phyloP scores from a whole-genome alignment of 2,888 invertebrate species.

The Deilephila elpenor region DNA sequence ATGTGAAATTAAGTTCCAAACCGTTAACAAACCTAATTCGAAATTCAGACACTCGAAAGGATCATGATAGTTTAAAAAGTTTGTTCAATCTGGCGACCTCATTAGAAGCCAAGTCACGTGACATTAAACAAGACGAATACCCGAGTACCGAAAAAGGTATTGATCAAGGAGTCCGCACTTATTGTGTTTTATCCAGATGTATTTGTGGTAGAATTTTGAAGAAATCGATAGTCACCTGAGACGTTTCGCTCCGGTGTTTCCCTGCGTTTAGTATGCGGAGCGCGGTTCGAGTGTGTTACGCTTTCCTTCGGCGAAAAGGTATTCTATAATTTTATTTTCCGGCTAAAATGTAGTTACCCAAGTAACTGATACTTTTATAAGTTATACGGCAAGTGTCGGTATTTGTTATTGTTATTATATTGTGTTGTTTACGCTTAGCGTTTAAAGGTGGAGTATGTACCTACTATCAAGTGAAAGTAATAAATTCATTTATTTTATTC shows the following conservation, averaged over 20 bases:
- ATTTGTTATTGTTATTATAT: constrained; percentile 56
- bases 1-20: neutral
- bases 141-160: constrained; percentile 17
- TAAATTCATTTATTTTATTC: too few relatives aligned
- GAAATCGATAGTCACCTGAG: constrained; percentile 67
- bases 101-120: constrained; percentile 16
- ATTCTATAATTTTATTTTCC: constrained; percentile 84
- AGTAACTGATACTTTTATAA: constrained; percentile 78
- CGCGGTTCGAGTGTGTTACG: constrained; percentile 74
- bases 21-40: constrained; percentile 1
- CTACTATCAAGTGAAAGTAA: too few relatives aligned
- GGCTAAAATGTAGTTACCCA: constrained; percentile 80
- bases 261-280: constrained; percentile 68
- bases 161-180: constrained; percentile 16
- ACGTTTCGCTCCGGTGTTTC: constrained; percentile 51
- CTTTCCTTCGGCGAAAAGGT: constrained; percentile 77
- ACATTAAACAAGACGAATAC: constrained; percentile 23
- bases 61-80: constrained; percentile 27
- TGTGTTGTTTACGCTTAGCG: constrained; percentile 53
- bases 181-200: constrained; percentile 46
- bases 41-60: constrained; percentile 18
- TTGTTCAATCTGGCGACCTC: constrained; percentile 24
- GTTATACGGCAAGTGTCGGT: constrained; percentile 57
- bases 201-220: constrained; percentile 59
- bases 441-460: too few relatives aligned